Evolutionary conservation across 2,797 vertebrate genomes (phyloP).

Genomic region (Crenichthys baileyi): DNA sequence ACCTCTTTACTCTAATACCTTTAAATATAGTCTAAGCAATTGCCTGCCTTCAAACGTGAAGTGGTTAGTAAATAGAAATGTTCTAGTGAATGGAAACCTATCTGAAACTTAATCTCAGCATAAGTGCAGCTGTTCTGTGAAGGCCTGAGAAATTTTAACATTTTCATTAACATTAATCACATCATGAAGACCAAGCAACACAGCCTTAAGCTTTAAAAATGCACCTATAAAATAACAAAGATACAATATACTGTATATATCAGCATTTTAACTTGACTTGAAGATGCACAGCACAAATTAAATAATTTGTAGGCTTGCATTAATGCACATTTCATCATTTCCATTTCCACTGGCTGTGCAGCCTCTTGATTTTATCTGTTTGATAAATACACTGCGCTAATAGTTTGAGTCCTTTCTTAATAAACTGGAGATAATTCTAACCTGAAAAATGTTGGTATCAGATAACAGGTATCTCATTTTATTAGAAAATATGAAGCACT

Average conservation of each 20-base stretch:
- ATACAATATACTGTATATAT: no score
- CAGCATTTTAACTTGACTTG: neutral
- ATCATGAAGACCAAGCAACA: neutral
- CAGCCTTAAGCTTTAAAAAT: neutral
- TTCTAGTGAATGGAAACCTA: neutral
- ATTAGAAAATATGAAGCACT: neutral
- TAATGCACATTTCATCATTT: neutral
- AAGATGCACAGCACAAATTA: neutral
- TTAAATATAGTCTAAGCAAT: neutral
- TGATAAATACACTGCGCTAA: neutral
- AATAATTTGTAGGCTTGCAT: no score
- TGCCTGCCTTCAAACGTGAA: neutral
- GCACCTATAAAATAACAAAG: neutral
- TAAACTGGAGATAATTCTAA: neutral
- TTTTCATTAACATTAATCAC: no score
- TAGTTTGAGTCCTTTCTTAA: neutral
- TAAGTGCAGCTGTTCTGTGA: neutral
- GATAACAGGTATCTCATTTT: slow-evolving; percentile 1
- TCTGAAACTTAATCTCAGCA: neutral
- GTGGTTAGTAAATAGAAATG: neutral
- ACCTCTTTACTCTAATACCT: neutral
- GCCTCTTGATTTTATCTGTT: neutral
- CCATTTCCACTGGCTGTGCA: neutral
- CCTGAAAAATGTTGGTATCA: neutral
- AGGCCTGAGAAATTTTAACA: no score